Evolutionary conservation across 2,888 invertebrate genomes (phyloP).

Genomic region (Odiellus spinosus): DNA sequence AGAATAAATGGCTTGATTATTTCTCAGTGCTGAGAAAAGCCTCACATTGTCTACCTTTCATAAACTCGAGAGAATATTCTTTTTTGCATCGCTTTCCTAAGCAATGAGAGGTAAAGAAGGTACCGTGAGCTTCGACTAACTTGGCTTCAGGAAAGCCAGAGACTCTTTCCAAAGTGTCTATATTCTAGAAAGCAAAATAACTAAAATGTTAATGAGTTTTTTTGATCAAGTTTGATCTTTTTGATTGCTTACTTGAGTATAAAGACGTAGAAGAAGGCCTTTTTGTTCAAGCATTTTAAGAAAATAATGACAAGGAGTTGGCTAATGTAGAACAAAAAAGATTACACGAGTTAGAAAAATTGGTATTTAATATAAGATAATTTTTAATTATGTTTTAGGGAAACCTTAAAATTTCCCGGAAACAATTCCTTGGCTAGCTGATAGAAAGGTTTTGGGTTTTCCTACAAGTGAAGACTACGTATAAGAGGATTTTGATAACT

Average conservation of each 20-base stretch:
- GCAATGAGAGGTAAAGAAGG: conserved; percentile 76
- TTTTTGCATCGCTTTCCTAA: conserved; percentile 45
- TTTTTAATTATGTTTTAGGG: no score
- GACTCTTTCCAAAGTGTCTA: conserved; percentile 76
- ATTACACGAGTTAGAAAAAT: neutral
- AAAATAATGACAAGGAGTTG: conserved; percentile 82
- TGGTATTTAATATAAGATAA: no score
- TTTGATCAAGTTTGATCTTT: neutral
- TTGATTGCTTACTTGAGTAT: conserved; percentile 35
- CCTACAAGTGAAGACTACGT: conserved; percentile 26
- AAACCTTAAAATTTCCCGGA: conserved; percentile 57
- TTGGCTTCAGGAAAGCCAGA: conserved; percentile 69
- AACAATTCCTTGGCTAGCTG: conserved; percentile 73
- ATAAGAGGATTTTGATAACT: neutral
- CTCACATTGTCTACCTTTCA: conserved; percentile 57
- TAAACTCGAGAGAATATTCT: conserved; percentile 59
- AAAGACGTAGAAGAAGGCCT: conserved; percentile 39
- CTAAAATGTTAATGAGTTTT: neutral
- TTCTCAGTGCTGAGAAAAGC: no score
- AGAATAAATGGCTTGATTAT: no score
- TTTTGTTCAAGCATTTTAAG: conserved; percentile 68
- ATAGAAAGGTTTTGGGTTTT: conserved; percentile 85
- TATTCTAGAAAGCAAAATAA: conserved; percentile 47
- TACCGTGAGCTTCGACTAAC: conserved; percentile 87
- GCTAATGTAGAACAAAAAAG: conserved; percentile 31